Conservation (phyloP, 2,113 vertebrate genomes). For the Cygnus buccinator region DNA sequence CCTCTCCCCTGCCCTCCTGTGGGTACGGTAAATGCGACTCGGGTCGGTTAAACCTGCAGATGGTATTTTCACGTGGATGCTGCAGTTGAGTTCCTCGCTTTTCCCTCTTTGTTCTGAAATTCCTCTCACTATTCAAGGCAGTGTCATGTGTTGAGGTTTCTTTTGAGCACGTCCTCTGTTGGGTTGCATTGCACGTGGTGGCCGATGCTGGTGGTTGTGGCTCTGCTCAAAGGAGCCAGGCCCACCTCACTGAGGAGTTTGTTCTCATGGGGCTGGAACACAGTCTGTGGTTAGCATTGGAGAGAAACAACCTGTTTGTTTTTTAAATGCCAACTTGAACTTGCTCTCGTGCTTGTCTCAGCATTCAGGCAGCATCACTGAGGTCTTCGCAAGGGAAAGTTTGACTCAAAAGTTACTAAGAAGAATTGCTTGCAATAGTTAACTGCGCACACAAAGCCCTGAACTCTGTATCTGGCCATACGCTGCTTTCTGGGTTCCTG, state of each 20-base stretch:
- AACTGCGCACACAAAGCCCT: background rate
- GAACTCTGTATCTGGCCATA: fast-evolving
- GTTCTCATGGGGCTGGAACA: background rate
- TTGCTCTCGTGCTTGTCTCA: background rate
- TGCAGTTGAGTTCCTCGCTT: background rate
- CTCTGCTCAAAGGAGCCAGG: background rate
- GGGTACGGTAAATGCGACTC: background rate
- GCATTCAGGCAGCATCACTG: background rate
- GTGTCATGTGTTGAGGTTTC: background rate
- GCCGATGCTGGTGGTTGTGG: background rate
- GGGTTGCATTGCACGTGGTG: background rate
- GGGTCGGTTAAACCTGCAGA: background rate
- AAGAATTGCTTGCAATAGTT: background rate
- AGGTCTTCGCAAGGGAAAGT: background rate
- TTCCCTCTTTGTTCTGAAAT: background rate
- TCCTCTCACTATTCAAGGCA: fast-evolving
- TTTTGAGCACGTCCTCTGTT: background rate
- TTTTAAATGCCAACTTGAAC: background rate
- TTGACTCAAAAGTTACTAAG: background rate
- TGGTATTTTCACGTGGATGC: fast-evolving
- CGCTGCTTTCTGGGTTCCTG: background rate
- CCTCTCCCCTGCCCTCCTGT: background rate
- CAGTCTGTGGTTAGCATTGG: fast-evolving
- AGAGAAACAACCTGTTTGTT: background rate
- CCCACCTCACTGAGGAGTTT: background rate